Evolutionary conservation across 1,140 invertebrate species (phyloP).

Genomic region (Drosophila mayri): DNA sequence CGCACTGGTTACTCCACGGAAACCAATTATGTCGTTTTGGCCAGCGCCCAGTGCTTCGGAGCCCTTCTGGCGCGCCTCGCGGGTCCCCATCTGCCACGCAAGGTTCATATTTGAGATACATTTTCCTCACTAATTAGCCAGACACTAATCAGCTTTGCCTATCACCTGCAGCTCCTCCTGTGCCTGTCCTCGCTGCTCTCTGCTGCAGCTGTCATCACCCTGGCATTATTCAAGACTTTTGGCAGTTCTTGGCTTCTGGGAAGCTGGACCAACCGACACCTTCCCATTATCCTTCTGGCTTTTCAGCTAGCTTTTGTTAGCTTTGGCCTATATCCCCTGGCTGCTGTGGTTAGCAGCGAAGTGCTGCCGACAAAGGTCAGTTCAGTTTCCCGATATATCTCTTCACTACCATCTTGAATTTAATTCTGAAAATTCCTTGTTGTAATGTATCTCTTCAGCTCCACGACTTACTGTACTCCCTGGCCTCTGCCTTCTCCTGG

Average conservation of each 20-base stretch:
- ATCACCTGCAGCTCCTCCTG: conserved; percentile 45
- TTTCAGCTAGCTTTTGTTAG: conserved; percentile 63
- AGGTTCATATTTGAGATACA: conserved; percentile 15
- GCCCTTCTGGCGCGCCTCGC: conserved; percentile 52
- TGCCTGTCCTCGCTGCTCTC: conserved; percentile 67
- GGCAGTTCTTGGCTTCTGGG: conserved; percentile 35
- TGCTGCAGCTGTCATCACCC: conserved; percentile 42
- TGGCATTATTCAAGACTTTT: conserved; percentile 63
- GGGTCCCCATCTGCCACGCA: conserved; percentile 57
- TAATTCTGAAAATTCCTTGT: not conserved
- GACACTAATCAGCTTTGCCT: not conserved
- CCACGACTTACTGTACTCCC: conserved; percentile 64
- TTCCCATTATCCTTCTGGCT: conserved; percentile 65
- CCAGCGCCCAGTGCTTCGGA: conserved; percentile 55
- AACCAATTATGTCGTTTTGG: conserved; percentile 56
- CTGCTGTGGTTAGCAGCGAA: conserved; percentile 69
- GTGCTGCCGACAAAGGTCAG: conserved; percentile 74
- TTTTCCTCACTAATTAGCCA: no score
- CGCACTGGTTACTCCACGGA: conserved; percentile 58
- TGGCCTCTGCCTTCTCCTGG: conserved; percentile 63
- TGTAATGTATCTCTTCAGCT: conserved; percentile 30
- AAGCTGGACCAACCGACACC: conserved; percentile 30
- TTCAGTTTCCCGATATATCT: not conserved
- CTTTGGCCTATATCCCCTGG: conserved; percentile 68
- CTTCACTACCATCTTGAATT: not conserved